Percentiles rank a stretch among this genome's conserved stretches.
Evolutionary conservation across 1,140 invertebrate species (phyloP).

Genomic region (Lordiphosa clarofinis): DNA sequence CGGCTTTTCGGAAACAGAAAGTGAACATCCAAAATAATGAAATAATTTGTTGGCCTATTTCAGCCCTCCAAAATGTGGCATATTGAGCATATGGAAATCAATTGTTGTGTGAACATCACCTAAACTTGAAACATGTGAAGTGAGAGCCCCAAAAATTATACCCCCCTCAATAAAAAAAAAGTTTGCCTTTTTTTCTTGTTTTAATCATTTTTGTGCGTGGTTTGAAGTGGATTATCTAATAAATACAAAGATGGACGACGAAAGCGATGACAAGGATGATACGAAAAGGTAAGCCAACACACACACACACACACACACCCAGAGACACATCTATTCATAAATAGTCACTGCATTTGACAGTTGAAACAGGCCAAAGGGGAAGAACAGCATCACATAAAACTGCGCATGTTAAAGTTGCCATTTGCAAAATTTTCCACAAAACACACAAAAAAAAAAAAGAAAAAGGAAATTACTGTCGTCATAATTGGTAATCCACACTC

Average conservation of each 20-base stretch:
- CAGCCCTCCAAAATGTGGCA: slow-evolving; percentile 51
- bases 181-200: not conserved
- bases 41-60: not conserved
- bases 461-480: slow-evolving; percentile 15
- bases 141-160: slow-evolving; percentile 32
- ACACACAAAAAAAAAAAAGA: too few relatives aligned
- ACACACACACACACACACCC: slow-evolving; percentile 1
- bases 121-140: slow-evolving; percentile 30
- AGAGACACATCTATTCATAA: slow-evolving; percentile 27
- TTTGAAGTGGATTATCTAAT: slow-evolving; percentile 57
- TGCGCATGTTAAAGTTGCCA: slow-evolving; percentile 22
- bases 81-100: slow-evolving; percentile 48
- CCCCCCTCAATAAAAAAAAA: slow-evolving; percentile 10
- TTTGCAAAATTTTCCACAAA: slow-evolving; percentile 35
- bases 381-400: too few relatives aligned
- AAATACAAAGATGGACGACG: slow-evolving; percentile 82
- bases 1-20: too few relatives aligned
- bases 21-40: too few relatives aligned
- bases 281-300: slow-evolving; percentile 83
- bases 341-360: slow-evolving; percentile 56
- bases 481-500: slow-evolving; percentile 29
- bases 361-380: slow-evolving; percentile 25
- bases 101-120: slow-evolving; percentile 54
- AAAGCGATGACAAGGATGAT: slow-evolving; percentile 85
- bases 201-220: slow-evolving; percentile 7